Percentiles rank a stretch among this genome's conserved stretches.
Evolutionary conservation across 2,888 invertebrate species (phyloP).

Genomic region (Blastobasis lacticolella): DNA sequence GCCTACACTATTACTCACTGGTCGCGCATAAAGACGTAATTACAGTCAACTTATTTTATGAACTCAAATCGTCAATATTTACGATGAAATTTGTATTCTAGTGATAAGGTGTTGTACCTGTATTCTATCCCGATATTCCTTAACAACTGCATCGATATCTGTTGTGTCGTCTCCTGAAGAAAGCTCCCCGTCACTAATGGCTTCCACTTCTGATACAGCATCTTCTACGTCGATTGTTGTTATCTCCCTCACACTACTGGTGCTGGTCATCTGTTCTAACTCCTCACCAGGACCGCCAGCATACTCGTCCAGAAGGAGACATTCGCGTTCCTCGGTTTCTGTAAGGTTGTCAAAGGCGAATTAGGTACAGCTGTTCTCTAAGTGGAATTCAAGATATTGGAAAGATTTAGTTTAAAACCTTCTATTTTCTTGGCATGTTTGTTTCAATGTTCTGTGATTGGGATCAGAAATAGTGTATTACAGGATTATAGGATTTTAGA

Average conservation of each 20-base stretch:
- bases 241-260: conserved; percentile 35
- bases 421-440: no score
- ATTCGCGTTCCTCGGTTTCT: conserved; percentile 74
- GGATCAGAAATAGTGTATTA: no score
- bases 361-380: no score
- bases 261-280: conserved; percentile 41
- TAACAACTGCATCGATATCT: conserved; percentile 85
- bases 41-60: no score
- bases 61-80: no score
- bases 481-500: no score
- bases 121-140: conserved; percentile 82
- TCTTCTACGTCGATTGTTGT: conserved; percentile 48
- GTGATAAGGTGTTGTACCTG: conserved; percentile 57
- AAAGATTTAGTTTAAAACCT: no score
- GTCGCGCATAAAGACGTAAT: no score
- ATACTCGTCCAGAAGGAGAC: conserved; percentile 74
- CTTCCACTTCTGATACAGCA: conserved; percentile 55
- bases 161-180: conserved; percentile 78
- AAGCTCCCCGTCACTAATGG: conserved; percentile 69
- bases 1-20: no score
- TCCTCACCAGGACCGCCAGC: conserved; percentile 55
- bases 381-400: no score
- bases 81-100: background rate
- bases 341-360: conserved; percentile 12
- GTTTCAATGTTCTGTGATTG: no score